Evolutionary conservation across 2,113 vertebrate species (phyloP), one percentile per base, ranked within the genome.

Genomic region (Perca flavescens): DNA sequence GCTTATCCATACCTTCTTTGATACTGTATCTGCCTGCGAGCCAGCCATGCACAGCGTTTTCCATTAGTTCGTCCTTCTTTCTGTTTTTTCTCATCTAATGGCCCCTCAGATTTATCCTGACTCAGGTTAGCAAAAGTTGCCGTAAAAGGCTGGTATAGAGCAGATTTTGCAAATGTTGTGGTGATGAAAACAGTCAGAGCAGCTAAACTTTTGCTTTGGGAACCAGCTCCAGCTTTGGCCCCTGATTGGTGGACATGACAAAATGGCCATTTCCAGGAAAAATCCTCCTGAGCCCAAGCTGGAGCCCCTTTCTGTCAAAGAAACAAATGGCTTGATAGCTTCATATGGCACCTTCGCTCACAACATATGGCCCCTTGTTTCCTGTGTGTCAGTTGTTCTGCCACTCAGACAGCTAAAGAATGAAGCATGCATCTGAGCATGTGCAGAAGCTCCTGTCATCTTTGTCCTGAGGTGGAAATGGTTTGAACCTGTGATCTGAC

Each of bases 341-440:
- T 84, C 67, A 89, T 70, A 50, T 47, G 87, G 71, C 88, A 91
- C 91, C 86, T 94, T 79, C 70, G 60, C 80, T 78, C 83, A 0
- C 85, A 68, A 88, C 92, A 93, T 92, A 88, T 93, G 93, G 88
- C 66, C 57, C 78, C 72, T 71, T 85, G 83, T 85, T 77, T 88
- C 73, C 87, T 86, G 77, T 40, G 49, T 52, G 49, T 79, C 73
- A 82, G 14, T 79, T 79, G 75, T 68, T 49, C 68, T 65, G 74
- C 62, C 75, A 73, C 66, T 86, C 72, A 82, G 74, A 74, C 21
- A 74, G 50, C 52, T 19, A 3, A 36, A 70, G 60, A 63, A 69
- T 57, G 64, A 78, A 72, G 58, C 11, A 34, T 66, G 58, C 54
- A 19, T 85, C 84, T 74, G 84, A 88, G 79, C 84, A 75, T 68